Percentiles rank a stretch among this genome's conserved stretches.
These are phyloP conservation scores for Burhinus bistriatus DNA, from an alignment of 2,113 vertebrate genomes.

Conservation along the genomic window DNA sequence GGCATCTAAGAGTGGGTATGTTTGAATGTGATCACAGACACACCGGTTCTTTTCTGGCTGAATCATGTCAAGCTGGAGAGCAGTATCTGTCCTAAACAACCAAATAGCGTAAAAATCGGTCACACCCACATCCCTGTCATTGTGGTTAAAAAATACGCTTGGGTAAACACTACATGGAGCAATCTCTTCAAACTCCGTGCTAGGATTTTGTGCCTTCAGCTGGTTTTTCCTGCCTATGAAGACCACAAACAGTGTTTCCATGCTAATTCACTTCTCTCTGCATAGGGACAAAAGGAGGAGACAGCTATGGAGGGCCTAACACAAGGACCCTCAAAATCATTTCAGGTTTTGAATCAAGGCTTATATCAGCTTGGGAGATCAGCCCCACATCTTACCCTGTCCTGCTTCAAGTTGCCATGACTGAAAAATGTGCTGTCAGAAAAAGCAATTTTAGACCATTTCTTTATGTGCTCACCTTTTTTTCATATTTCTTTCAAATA, in stretches of 20 bases:
- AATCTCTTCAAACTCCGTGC: background rate
- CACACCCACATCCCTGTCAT: background rate
- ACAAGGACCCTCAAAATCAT: background rate
- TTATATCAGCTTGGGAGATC: background rate
- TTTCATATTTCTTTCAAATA: background rate
- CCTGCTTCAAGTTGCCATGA: background rate
- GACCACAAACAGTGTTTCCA: background rate
- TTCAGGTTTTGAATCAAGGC: background rate
- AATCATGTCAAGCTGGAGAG: background rate
- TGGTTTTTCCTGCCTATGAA: background rate
- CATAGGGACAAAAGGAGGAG: background rate
- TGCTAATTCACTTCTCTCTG: background rate
- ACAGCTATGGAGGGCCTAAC: background rate
- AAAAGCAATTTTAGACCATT: background rate
- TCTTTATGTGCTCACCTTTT: background rate
- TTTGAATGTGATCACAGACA: background rate
- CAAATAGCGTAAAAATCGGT: background rate
- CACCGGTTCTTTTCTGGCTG: too few relatives aligned
- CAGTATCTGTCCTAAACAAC: background rate
- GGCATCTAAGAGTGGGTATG: background rate
- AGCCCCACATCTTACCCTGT: too few relatives aligned
- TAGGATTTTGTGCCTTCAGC: background rate
- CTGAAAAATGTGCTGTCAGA: background rate
- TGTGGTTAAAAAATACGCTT: fast-evolving
- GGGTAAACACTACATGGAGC: background rate